Conservation (phyloP, 1,140 invertebrate genomes). For the Anastatus disparis region DNA sequence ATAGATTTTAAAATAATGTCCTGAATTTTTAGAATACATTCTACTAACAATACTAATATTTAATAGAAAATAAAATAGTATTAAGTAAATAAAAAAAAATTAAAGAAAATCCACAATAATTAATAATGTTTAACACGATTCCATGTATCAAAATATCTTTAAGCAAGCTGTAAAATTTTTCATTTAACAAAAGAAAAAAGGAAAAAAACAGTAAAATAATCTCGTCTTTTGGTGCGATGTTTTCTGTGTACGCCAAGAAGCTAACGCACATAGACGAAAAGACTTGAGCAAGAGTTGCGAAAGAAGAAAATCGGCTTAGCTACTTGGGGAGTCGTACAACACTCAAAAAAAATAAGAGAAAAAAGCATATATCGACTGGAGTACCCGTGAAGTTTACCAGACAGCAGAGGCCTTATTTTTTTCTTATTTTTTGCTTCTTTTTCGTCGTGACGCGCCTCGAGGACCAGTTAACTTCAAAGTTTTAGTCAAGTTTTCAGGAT, state of each 20-base stretch:
- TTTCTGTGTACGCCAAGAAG: too few relatives aligned
- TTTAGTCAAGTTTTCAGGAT: slow-evolving; percentile 41
- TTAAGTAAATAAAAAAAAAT: too few relatives aligned
- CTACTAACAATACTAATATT: too few relatives aligned
- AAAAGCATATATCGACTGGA: background rate
- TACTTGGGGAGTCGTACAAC: background rate
- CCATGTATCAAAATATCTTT: slow-evolving; percentile 22
- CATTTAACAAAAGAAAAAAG: background rate
- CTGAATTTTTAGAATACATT: too few relatives aligned
- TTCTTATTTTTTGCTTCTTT: slow-evolving; percentile 1
- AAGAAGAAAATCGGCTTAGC: too few relatives aligned
- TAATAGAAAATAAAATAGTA: too few relatives aligned
- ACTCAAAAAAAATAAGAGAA: background rate
- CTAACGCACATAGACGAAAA: background rate
- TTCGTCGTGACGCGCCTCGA: too few relatives aligned
- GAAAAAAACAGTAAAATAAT: background rate
- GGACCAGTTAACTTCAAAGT: slow-evolving; percentile 45
- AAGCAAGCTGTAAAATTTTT: slow-evolving; percentile 3
- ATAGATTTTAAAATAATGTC: too few relatives aligned
- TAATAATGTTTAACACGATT: too few relatives aligned
- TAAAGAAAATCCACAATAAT: too few relatives aligned
- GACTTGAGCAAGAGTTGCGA: background rate
- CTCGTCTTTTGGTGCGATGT: too few relatives aligned
- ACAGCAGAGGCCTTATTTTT: too few relatives aligned
- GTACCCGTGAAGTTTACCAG: slow-evolving; percentile 27